phyloP scores from a whole-genome alignment of 2,113 vertebrate genomes.

The Bagarius yarrelli region DNA sequence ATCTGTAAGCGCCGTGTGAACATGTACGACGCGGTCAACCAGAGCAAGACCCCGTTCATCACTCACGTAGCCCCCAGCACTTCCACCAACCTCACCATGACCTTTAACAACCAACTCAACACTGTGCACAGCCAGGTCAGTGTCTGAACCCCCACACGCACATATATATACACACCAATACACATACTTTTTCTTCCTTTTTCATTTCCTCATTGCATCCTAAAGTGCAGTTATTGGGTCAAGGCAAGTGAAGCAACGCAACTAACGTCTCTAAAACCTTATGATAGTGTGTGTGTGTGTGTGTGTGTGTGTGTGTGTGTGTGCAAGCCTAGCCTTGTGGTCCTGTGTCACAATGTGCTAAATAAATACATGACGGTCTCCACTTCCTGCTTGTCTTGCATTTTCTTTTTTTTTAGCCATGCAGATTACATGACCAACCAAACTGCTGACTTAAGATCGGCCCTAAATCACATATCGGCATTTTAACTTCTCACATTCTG shows the following conservation, averaged over 20 bases:
- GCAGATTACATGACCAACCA: conserved; percentile 62
- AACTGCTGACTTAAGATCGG: conserved; percentile 68
- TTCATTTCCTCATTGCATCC: neutral
- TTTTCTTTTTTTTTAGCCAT: conserved; percentile 67
- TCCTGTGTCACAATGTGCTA: conserved; percentile 71
- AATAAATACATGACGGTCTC: conserved; percentile 71
- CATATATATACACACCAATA: neutral
- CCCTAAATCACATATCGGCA: conserved; percentile 55
- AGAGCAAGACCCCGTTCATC: conserved; percentile 99
- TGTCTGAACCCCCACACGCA: conserved; percentile 18
- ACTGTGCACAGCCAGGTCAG: conserved; percentile 91
- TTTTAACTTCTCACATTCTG: conserved; percentile 57
- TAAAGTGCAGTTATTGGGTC: conserved; percentile 22
- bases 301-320: conserved; percentile 28
- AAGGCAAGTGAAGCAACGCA: conserved; percentile 31
- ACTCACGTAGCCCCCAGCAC: conserved; percentile 97
- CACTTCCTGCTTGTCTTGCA: conserved; percentile 74
- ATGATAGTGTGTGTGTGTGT: conserved; percentile 57
- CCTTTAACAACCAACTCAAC: conserved; percentile 99
- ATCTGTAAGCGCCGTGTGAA: conserved; percentile 95
- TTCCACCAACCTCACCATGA: conserved; percentile 98
- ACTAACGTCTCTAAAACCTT: conserved; percentile 17
- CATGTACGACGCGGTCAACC: conserved; percentile 97
- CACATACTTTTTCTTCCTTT: neutral
- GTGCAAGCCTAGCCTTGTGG: conserved; percentile 59